phyloP scores from a whole-genome alignment of 2,113 vertebrate species.

The Toxotes chatareus region DNA sequence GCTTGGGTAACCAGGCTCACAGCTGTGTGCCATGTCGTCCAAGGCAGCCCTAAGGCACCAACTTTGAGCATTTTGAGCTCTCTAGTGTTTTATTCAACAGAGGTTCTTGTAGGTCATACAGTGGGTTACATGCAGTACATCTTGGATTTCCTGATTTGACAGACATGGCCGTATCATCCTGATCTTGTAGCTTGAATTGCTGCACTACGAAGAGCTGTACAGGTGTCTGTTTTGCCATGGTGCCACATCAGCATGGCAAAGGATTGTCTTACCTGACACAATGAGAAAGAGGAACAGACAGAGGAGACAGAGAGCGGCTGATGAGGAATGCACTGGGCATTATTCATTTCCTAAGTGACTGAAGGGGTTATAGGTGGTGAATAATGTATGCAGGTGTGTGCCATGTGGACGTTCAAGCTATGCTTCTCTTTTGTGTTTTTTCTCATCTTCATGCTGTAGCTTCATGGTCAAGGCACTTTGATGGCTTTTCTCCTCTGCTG shows the following conservation, averaged over 20 bases:
- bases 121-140: background rate
- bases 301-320: slow-evolving; percentile 1
- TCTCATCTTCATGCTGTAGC: background rate
- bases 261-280: slow-evolving; percentile 47
- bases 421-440: background rate
- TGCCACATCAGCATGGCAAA: slow-evolving; percentile 14
- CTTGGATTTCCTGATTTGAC: slow-evolving; percentile 21
- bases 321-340: slow-evolving; percentile 14
- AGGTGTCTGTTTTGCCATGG: slow-evolving; percentile 15
- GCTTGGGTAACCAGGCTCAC: background rate
- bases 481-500: background rate
- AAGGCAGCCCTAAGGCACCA: background rate
- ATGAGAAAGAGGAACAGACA: slow-evolving; percentile 2
- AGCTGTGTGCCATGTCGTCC: slow-evolving; percentile 35
- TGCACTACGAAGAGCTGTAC: slow-evolving; percentile 13
- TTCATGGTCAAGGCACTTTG: background rate
- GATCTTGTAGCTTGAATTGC: slow-evolving; percentile 21
- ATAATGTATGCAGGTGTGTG: background rate
- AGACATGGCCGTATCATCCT: slow-evolving; percentile 16
- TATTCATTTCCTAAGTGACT: slow-evolving; percentile 23
- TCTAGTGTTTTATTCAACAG: background rate
- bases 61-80: background rate
- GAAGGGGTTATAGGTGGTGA: slow-evolving; percentile 3
- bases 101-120: slow-evolving; percentile 11
- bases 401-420: background rate